phyloP scores from a whole-genome alignment of 1,140 invertebrate species.

The Euschistus heros region DNA sequence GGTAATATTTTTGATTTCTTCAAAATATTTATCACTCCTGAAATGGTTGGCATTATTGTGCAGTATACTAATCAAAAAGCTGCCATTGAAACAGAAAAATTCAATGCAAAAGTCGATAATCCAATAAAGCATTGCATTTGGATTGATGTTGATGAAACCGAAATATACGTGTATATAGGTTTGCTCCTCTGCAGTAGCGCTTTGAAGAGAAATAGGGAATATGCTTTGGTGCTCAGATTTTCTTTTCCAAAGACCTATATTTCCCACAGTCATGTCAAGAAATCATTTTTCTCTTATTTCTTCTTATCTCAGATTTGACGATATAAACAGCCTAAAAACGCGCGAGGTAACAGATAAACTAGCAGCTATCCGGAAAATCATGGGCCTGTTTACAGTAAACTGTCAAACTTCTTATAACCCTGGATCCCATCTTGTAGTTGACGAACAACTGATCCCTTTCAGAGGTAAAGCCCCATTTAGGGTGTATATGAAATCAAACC shows the following conservation, averaged over 20 bases:
- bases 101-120: background rate
- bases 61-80: background rate
- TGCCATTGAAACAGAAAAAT: background rate
- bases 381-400: background rate
- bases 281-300: background rate
- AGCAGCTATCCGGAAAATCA: background rate
- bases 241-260: background rate
- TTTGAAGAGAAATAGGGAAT: background rate
- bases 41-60: background rate
- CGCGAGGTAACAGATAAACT: background rate
- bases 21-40: background rate
- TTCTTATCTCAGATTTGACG: background rate
- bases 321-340: background rate
- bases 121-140: background rate
- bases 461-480: background rate
- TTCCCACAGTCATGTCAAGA: background rate
- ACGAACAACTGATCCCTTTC: background rate
- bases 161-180: background rate
- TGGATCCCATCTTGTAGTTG: background rate
- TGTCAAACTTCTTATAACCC: background rate
- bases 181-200: background rate
- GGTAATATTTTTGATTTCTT: too few relatives aligned
- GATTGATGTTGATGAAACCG: background rate
- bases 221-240: too few relatives aligned
- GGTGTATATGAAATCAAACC: background rate